Evolutionary conservation across 2,797 vertebrate genomes (phyloP).

Genomic region (Delichon dasypus): DNA sequence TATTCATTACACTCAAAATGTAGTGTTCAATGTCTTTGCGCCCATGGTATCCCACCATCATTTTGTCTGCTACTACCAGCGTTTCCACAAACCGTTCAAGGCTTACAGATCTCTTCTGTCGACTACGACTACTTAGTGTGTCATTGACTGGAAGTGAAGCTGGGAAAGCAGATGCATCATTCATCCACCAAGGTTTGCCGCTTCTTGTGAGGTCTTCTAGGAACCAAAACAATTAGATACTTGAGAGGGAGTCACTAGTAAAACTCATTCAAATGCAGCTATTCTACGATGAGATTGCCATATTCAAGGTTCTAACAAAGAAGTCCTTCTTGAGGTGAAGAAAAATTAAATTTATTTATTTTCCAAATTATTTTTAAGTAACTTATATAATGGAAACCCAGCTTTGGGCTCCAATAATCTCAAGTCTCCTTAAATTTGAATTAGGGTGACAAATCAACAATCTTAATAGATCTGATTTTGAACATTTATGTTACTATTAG

Average conservation of each 20-base stretch:
- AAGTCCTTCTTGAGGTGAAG: not conserved
- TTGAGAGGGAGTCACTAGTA: conserved; percentile 35
- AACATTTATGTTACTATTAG: not conserved
- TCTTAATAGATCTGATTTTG: not conserved
- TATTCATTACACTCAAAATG: conserved; percentile 99
- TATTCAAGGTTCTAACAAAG: not conserved
- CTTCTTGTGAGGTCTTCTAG: conserved; percentile 82
- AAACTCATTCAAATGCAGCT: conserved; percentile 29
- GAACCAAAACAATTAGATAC: conserved; percentile 63
- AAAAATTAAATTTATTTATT: not conserved
- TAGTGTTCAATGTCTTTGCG: conserved; percentile 99
- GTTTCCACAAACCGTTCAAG: conserved; percentile 97
- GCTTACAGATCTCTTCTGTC: conserved; percentile 91
- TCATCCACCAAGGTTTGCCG: conserved; percentile 77
- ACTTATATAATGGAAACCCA: not conserved
- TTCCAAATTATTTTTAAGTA: not conserved
- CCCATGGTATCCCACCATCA: conserved; percentile 99
- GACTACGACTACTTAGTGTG: conserved; percentile 61
- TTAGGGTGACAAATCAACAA: not conserved
- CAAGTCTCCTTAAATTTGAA: not conserved
- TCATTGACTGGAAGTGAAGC: conserved; percentile 67
- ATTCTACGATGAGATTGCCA: not conserved
- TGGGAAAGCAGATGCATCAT: conserved; percentile 67
- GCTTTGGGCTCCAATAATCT: not conserved
- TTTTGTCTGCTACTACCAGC: conserved; percentile 96